These are phyloP conservation scores for Drosophila ustulata DNA, from an alignment of 2,888 invertebrate species.

Conservation along the genomic window DNA sequence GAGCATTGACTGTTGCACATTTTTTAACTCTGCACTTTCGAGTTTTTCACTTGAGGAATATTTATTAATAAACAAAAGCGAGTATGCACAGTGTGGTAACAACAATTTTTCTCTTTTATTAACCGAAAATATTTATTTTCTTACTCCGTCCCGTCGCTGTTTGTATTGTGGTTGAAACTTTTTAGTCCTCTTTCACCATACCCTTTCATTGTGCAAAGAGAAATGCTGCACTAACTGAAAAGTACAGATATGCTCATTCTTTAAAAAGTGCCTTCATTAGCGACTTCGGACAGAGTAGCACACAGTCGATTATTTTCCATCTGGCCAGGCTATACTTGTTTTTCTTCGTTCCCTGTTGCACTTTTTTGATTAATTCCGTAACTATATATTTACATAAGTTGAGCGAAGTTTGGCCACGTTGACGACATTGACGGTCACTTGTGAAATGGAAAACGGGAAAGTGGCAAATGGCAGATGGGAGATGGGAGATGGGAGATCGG, in stretches of 20 bases:
- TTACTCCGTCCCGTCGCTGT: slow-evolving; percentile 25
- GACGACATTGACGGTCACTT: slow-evolving; percentile 46
- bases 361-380: slow-evolving; percentile 73
- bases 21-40: slow-evolving; percentile 43
- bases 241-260: background rate
- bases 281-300: background rate
- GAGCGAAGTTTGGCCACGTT: slow-evolving; percentile 53
- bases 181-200: background rate
- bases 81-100: slow-evolving; percentile 16
- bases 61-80: slow-evolving; percentile 63
- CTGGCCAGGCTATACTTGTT: background rate
- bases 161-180: slow-evolving; percentile 19
- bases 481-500: background rate
- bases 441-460: slow-evolving; percentile 18
- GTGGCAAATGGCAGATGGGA: background rate
- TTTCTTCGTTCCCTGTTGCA: slow-evolving; percentile 39
- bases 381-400: slow-evolving; percentile 69
- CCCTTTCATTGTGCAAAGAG: background rate
- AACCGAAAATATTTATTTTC: slow-evolving; percentile 70
- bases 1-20: slow-evolving; percentile 73
- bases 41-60: slow-evolving; percentile 63
- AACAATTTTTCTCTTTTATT: slow-evolving; percentile 59
- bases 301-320: background rate
- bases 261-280: background rate
- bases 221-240: background rate